phyloP scores from a whole-genome alignment of 2,797 vertebrate species.

The Mormyrus proboscirostris region DNA sequence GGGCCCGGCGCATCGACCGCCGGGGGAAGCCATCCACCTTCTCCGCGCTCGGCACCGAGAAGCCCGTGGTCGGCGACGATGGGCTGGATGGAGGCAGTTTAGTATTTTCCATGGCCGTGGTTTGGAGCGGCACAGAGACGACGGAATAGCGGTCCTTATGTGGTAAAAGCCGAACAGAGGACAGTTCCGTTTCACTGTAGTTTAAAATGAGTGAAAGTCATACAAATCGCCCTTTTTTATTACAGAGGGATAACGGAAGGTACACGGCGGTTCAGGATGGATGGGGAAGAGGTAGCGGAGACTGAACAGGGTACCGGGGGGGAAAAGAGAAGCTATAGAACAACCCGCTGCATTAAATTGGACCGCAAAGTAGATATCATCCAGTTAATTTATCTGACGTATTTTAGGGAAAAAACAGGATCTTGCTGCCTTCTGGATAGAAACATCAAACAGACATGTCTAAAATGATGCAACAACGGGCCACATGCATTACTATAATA shows the following conservation, averaged over 20 bases:
- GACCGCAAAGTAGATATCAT: not conserved
- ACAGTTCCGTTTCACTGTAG: not conserved
- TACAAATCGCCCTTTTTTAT: not conserved
- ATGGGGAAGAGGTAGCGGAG: not conserved
- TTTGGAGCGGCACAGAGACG: not conserved
- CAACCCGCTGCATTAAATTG: not conserved
- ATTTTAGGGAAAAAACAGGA: not conserved
- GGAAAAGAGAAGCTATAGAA: not conserved
- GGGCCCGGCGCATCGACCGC: constrained; percentile 81
- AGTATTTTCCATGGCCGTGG: constrained; percentile 62
- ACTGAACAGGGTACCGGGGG: not conserved
- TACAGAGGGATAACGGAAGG: not conserved
- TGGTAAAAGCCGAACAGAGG: not conserved
- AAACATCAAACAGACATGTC: not conserved
- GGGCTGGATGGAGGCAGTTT: constrained; percentile 83
- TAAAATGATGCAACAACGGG: constrained; percentile 5
- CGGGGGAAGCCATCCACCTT: constrained; percentile 90
- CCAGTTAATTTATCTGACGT: not conserved
- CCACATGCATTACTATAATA: constrained; percentile 39
- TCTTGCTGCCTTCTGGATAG: not conserved
- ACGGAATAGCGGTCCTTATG: not conserved
- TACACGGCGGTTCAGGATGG: not conserved
- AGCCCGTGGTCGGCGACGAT: constrained; percentile 79
- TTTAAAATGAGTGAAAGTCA: not conserved
- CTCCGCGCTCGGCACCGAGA: constrained; percentile 84